Conservation (phyloP, 2,113 vertebrate genomes). For the Pluvialis apricaria region DNA sequence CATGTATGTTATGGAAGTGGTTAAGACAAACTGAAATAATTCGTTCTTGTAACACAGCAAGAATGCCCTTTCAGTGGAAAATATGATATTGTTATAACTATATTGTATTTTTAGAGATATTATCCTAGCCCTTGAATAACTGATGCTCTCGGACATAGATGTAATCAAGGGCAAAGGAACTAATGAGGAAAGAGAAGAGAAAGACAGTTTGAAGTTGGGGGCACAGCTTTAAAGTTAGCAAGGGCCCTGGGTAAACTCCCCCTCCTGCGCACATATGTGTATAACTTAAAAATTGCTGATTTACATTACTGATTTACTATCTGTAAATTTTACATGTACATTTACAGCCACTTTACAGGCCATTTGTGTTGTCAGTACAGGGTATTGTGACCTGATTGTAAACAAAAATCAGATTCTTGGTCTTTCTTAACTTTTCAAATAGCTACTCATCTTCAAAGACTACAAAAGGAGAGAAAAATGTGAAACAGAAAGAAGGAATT, state of each 20-base stretch:
- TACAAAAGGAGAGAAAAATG: neutral
- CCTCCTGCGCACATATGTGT: neutral
- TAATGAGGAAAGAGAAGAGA: neutral
- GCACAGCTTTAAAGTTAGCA: neutral
- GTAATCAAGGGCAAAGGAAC: neutral
- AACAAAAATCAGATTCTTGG: neutral
- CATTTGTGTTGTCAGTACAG: neutral
- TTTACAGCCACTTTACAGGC: neutral
- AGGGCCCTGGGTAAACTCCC: neutral
- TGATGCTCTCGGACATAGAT: neutral
- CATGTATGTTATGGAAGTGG: neutral
- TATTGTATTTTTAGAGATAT: neutral
- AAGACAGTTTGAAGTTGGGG: neutral
- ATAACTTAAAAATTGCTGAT: neutral
- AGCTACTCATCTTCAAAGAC: neutral
- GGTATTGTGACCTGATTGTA: neutral
- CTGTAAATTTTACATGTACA: neutral
- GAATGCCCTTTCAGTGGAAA: neutral
- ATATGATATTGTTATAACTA: neutral
- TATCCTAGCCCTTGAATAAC: neutral
- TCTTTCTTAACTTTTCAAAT: neutral
- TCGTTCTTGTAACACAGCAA: neutral
- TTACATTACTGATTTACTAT: neutral
- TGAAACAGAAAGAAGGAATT: neutral
- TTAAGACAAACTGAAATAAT: neutral